Conservation (phyloP, 92 coral and sea anemone species). For the Bergia puertoricense region DNA sequence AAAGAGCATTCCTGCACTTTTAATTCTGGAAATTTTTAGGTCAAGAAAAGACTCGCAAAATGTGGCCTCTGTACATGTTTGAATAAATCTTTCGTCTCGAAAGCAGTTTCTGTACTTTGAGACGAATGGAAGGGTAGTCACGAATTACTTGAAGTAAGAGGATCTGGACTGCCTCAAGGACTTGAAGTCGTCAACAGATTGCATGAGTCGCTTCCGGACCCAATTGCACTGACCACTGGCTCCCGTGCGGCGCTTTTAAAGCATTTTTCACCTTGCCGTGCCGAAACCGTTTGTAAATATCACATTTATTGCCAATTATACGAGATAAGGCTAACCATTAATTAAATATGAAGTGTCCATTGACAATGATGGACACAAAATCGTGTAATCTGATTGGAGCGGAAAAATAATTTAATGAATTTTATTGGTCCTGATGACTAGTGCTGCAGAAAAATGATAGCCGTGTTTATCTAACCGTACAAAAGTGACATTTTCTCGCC, state of each 20-base stretch:
- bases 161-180: conserved; percentile 50
- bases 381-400: conserved; percentile 87
- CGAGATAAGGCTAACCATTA: conserved; percentile 87
- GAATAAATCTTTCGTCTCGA: not conserved
- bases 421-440: conserved; percentile 83
- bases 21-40: not conserved
- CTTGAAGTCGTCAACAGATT: conserved; percentile 43
- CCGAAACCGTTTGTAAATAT: conserved; percentile 96
- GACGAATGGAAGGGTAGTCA: conserved; percentile 24
- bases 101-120: conserved; percentile 18
- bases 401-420: conserved; percentile 68
- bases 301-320: conserved; percentile 99
- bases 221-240: conserved; percentile 44
- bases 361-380: conserved; percentile 55
- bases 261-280: conserved; percentile 91
- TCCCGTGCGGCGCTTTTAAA: conserved; percentile 83
- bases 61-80: conserved; percentile 10
- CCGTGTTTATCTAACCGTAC: conserved; percentile 89
- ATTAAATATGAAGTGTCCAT: conserved; percentile 96
- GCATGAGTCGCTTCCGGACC: conserved; percentile 46
- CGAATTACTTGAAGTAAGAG: conserved; percentile 36
- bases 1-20: conserved; percentile 27
- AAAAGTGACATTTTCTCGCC: conserved; percentile 76
- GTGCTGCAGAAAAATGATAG: conserved; percentile 79
- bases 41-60: not conserved